phyloP scores from a whole-genome alignment of 2,888 invertebrate genomes.

The Steinernema hermaphroditum region DNA sequence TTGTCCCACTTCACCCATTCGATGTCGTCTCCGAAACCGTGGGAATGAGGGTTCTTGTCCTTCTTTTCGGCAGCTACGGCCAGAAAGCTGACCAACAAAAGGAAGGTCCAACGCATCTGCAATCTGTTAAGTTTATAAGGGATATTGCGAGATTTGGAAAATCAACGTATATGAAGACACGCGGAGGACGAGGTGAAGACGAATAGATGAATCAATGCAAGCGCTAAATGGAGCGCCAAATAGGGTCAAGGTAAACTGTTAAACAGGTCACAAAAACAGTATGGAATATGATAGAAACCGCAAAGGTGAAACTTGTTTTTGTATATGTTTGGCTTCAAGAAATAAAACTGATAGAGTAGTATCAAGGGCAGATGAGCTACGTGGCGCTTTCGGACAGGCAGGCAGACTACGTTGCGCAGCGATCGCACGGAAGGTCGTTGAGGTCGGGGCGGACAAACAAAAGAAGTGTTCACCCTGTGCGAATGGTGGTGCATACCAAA shows the following conservation, averaged over 20 bases:
- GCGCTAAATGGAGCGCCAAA: constrained; percentile 20
- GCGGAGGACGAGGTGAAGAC: background rate
- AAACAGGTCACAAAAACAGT: constrained; percentile 21
- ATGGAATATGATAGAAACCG: background rate
- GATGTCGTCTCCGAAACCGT: constrained; percentile 62
- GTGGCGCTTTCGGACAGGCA: no score
- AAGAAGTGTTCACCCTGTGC: background rate
- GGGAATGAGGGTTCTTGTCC: constrained; percentile 4
- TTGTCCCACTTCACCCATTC: constrained; percentile 62
- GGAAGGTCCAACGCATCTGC: background rate
- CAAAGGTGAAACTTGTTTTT: no score
- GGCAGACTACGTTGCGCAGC: background rate
- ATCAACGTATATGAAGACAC: background rate
- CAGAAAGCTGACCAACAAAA: background rate
- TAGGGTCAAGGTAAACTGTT: constrained; percentile 15
- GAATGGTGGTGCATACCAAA: no score
- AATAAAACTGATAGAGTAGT: no score
- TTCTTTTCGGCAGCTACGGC: constrained; percentile 10
- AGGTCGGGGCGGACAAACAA: constrained; percentile 12
- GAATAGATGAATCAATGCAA: background rate
- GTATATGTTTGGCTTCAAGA: no score
- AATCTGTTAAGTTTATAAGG: background rate
- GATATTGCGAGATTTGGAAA: no score
- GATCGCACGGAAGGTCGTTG: background rate
- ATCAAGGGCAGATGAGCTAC: no score